Evolutionary conservation across 2,888 invertebrate species (phyloP).

Genomic region (Stenolophus ochropezus): DNA sequence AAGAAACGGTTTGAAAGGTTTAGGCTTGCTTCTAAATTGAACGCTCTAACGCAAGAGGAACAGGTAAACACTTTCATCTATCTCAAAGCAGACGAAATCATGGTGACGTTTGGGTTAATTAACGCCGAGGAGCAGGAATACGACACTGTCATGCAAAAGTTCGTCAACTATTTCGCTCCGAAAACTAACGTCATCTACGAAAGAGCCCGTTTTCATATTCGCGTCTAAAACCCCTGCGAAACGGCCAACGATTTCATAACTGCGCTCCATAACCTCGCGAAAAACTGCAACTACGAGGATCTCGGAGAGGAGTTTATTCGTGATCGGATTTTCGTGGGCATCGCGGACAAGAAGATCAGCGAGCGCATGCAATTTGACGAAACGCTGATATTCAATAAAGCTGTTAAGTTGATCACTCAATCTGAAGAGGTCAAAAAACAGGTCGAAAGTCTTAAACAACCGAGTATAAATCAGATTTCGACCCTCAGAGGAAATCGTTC

Average conservation of each 20-base stretch:
- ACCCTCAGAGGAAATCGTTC: not conserved
- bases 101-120: not conserved
- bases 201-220: conserved; percentile 7
- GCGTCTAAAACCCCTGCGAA: conserved; percentile 9
- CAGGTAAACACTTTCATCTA: conserved; percentile 5
- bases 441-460: not conserved
- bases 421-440: conserved; percentile 11
- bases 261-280: not conserved
- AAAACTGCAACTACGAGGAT: conserved; percentile 3
- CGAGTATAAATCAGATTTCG: conserved; percentile 2
- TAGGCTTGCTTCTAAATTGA: conserved; percentile 1
- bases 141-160: not conserved
- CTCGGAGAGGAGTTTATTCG: not conserved
- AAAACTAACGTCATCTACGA: not conserved
- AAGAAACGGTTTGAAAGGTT: conserved; percentile 13
- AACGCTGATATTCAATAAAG: not conserved
- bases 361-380: not conserved
- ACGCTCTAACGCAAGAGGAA: conserved; percentile 5
- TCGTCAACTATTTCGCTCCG: not conserved
- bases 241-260: conserved; percentile 1
- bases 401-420: not conserved
- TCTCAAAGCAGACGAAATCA: conserved; percentile 1
- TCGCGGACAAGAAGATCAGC: not conserved
- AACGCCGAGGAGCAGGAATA: not conserved
- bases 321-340: not conserved